Base-by-base conservation (phyloP, 2,113 vertebrate genomes). In the Pomatostomus ruficeps region DNA sequence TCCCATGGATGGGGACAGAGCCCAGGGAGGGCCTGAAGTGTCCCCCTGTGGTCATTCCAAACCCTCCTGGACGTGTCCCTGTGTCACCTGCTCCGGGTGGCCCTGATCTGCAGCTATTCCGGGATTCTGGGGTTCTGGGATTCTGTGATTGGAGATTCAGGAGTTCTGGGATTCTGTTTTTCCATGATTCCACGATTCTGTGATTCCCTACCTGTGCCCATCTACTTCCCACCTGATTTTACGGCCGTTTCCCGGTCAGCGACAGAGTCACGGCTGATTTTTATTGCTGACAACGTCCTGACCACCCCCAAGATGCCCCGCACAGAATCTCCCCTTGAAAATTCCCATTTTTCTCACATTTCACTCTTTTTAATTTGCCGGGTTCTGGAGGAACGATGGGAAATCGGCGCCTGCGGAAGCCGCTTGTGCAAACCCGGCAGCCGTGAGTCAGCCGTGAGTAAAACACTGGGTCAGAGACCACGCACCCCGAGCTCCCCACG, bases 361-460 rank as follows among this genome's bases (percentile, higher is more conserved):
- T 71, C 7, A 16, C 14, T 18, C 23, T 0, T 4, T 49, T 57
- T 35, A 1, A 9, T 40, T 25, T 6, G 3, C 13, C 7, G 10
- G 5, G 4, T 10, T 33, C 51, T 29, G 31, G 26, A 62, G 22
- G 5, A 12, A 11, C 0, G 33, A 19, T 31, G 65, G 86, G 89
- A 80, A 70, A 19, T 0, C 1, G 0, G 0, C 2, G 12, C 43
- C 31, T 3, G 2, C 35, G 13, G 75, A 68, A 66, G 25, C 12
- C 0, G 0, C 72, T 88, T 91, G 59, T 35, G 79, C 80, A 94
- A 96, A 77, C 33, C 49, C 29, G 7, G 23, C 54, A 4, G 4
- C 36, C 9, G 2, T 96, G 96, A 96, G 72, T 86, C 94, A 96
- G 42, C 55, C 12, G 46, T 94, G 95, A 96, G 89, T 83, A 92